Percentiles rank a stretch among this genome's conserved stretches.
These are phyloP conservation scores for Xiphias gladius DNA, from an alignment of 2,113 vertebrate genomes.

Conservation along the genomic window DNA sequence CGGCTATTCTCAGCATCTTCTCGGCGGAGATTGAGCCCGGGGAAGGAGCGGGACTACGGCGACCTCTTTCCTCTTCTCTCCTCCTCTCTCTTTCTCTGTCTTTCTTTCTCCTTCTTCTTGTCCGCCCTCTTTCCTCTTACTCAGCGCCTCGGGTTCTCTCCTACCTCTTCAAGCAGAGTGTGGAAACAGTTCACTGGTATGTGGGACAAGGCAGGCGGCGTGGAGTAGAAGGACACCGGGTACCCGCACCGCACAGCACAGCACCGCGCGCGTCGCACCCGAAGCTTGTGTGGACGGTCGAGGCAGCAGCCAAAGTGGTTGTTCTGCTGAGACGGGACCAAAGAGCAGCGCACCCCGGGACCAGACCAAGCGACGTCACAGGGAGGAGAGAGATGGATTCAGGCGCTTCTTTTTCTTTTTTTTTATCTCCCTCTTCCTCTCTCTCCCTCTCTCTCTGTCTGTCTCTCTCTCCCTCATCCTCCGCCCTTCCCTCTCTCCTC, in stretches of 20 bases:
- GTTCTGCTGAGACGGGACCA: slow-evolving; percentile 72
- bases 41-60: slow-evolving; percentile 37
- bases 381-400: slow-evolving; percentile 72
- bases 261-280: slow-evolving; percentile 39
- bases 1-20: slow-evolving; percentile 81
- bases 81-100: background rate
- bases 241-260: slow-evolving; percentile 42
- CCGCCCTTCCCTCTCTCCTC: slow-evolving; percentile 23
- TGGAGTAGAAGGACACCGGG: slow-evolving; percentile 49
- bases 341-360: slow-evolving; percentile 75
- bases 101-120: background rate
- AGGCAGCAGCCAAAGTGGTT: slow-evolving; percentile 55
- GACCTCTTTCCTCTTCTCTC: slow-evolving; percentile 67
- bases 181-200: slow-evolving; percentile 60
- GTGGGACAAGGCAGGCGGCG: slow-evolving; percentile 56
- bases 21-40: slow-evolving; percentile 46
- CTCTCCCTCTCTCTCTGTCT: slow-evolving; percentile 21
- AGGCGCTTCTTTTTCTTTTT: slow-evolving; percentile 35
- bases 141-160: slow-evolving; percentile 31
- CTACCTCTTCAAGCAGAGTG: slow-evolving; percentile 39
- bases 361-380: slow-evolving; percentile 77
- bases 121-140: background rate
- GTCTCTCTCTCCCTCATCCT: background rate
- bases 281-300: slow-evolving; percentile 37
- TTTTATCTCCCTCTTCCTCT: background rate